A percentile compares a stretch with the other conserved stretches of the same genome.
phyloP scores from a whole-genome alignment of 1,140 invertebrate species.

The Octopus sinensis region DNA sequence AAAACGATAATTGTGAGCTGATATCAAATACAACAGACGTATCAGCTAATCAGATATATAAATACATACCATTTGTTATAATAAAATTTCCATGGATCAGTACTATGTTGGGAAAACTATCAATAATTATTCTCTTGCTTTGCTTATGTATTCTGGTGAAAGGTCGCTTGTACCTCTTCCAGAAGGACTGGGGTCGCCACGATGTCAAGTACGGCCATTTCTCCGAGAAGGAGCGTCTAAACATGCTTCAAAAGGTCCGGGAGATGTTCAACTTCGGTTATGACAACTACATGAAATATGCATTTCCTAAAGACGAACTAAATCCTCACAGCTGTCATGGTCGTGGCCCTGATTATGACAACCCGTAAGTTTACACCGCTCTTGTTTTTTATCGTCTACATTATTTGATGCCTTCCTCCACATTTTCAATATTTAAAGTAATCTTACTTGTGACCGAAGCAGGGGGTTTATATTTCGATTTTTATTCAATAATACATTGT shows the following conservation, averaged over 20 bases:
- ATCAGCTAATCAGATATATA: too few species aligned
- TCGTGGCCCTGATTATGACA: conserved; percentile 64
- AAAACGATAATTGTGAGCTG: too few species aligned
- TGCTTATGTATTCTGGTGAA: not conserved
- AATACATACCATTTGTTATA: too few species aligned
- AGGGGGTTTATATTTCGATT: too few species aligned
- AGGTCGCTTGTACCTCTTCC: conserved; percentile 38
- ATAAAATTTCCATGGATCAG: conserved; percentile 2
- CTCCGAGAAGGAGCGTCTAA: conserved; percentile 48
- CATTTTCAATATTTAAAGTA: too few species aligned
- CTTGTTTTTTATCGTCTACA: too few species aligned
- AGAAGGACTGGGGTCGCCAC: conserved; percentile 53
- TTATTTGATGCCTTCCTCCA: too few species aligned
- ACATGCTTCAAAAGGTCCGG: conserved; percentile 50
- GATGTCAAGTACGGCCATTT: conserved; percentile 60
- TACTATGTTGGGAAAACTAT: conserved; percentile 4
- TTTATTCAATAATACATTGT: too few species aligned
- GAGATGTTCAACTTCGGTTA: conserved; percentile 65
- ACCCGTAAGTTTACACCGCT: conserved; percentile 59
- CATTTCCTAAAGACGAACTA: conserved; percentile 64
- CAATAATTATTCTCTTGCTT: not conserved
- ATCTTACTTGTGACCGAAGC: too few species aligned
- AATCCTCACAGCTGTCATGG: conserved; percentile 64
- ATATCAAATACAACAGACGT: too few species aligned
- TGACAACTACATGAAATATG: conserved; percentile 64